These are phyloP conservation scores for Dicaeum eximium DNA, from an alignment of 2,113 vertebrate species.

Conservation along the genomic window DNA sequence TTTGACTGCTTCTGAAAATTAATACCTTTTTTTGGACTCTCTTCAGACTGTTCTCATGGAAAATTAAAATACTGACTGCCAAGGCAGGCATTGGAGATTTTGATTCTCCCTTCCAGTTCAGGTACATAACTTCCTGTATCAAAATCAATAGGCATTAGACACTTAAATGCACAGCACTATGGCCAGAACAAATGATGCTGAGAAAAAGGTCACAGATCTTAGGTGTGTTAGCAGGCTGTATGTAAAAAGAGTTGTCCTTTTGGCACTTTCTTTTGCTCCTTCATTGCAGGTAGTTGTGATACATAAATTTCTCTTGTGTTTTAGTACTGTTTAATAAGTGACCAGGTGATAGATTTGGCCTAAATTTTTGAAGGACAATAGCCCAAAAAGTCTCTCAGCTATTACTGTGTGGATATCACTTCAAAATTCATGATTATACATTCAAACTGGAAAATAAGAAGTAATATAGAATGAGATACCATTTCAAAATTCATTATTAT, in stretches of 20 bases:
- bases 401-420: not conserved
- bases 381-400: not conserved
- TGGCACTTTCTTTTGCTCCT: not conserved
- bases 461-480: not conserved
- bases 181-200: not conserved
- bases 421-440: not conserved
- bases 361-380: not conserved
- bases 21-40: not conserved
- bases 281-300: not conserved
- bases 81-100: not conserved
- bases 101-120: not conserved
- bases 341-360: not conserved
- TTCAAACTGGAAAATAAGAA: not conserved
- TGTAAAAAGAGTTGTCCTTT: not conserved
- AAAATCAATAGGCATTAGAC: constrained; percentile 29
- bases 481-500: not conserved
- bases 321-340: not conserved
- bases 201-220: not conserved
- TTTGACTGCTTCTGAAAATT: constrained; percentile 22
- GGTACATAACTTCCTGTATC: not conserved
- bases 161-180: not conserved
- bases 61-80: constrained; percentile 23
- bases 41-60: constrained; percentile 19
- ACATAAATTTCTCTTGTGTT: not conserved
- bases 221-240: not conserved